Evolutionary conservation across 1,140 invertebrate species (phyloP), one percentile per base, ranked within the genome.

Genomic region (Ruditapes philippinarum): DNA sequence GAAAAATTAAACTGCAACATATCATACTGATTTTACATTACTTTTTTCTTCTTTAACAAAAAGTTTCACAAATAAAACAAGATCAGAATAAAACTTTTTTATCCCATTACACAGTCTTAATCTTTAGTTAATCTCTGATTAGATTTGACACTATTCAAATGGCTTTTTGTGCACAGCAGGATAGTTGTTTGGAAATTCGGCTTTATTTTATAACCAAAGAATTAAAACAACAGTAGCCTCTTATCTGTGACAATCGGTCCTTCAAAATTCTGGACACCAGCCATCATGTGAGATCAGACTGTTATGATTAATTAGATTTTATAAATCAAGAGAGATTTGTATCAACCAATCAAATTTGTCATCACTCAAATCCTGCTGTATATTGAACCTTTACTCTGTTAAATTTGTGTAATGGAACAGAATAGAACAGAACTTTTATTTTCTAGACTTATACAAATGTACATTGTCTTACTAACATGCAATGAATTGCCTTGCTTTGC

Each of bases 71-170:
- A 62, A 5, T 28, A 62, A 54, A 4, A 54, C 3, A 54, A 11
- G 19, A 62, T 45, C 5, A 5, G 14, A 25, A 62, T 5, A 62
- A 28, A 62, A 62, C 57, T 62, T 25, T 62, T 62, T 62, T 62
- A 62, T 62, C 25, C 57, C 25, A 28, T 62, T 62, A 62, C 57
- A 62, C 4, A 62, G n/a, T 19, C 25, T 62, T 62, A 62, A 62
- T 62, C 57, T 62, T 7, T 14, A 11, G 57, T 62, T 28, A 62
- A 62, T 62, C 57, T 62, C 3, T 62, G 57, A 70, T 36, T 9
- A 70, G 65, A 38, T 70, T 70, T 70, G 65, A 70, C 65, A 70
- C 65, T 70, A 70, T 70, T 70, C 33, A 70, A 70, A 33, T 38
- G 22, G 33, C 36, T 70, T n/a, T n/a, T 38, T 70, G 36, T 70